Percentiles rank a stretch among this genome's conserved stretches.
These are phyloP conservation scores for Antheraea pernyi DNA, from an alignment of 1,140 invertebrate genomes.

Conservation along the genomic window DNA sequence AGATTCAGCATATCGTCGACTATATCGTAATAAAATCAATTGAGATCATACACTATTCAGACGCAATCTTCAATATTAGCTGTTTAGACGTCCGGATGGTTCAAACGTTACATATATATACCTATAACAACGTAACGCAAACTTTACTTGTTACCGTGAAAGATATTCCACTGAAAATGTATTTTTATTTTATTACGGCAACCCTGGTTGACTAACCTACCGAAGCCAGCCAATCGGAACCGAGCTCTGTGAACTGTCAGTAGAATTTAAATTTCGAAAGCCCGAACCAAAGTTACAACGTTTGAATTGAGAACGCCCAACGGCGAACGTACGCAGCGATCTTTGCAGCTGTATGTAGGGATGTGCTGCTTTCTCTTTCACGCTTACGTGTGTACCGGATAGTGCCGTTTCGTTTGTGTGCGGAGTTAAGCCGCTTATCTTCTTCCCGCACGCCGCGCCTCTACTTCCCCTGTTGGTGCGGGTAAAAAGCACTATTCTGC, in stretches of 20 bases:
- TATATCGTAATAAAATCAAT: too few relatives aligned
- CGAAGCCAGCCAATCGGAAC: not conserved
- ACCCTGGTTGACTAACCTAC: conserved; percentile 34
- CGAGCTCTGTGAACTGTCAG: not conserved
- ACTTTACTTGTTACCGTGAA: conserved; percentile 66
- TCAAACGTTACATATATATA: conserved; percentile 39
- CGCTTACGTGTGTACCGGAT: conserved; percentile 14
- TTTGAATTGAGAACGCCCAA: conserved; percentile 34
- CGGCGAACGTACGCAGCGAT: conserved; percentile 54
- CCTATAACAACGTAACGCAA: conserved; percentile 56
- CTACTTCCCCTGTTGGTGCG: conserved; percentile 60
- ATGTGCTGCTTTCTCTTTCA: conserved; percentile 50
- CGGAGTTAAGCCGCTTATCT: conserved; percentile 77
- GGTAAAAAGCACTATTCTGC: conserved; percentile 56
- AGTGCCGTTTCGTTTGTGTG: conserved; percentile 45
- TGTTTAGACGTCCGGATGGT: conserved; percentile 46
- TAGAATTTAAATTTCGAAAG: conserved; percentile 1
- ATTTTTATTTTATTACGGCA: conserved; percentile 69
- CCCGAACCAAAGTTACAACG: conserved; percentile 22
- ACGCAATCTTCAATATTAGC: conserved; percentile 67
- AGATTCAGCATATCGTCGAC: too few relatives aligned
- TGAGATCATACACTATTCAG: not conserved
- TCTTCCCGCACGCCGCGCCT: conserved; percentile 65
- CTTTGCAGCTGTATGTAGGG: conserved; percentile 68
- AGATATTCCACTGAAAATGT: conserved; percentile 75